Percentiles rank a stretch among this genome's conserved stretches.
phyloP scores from a whole-genome alignment of 2,888 invertebrate genomes.

The Dysmachus trigonus region DNA sequence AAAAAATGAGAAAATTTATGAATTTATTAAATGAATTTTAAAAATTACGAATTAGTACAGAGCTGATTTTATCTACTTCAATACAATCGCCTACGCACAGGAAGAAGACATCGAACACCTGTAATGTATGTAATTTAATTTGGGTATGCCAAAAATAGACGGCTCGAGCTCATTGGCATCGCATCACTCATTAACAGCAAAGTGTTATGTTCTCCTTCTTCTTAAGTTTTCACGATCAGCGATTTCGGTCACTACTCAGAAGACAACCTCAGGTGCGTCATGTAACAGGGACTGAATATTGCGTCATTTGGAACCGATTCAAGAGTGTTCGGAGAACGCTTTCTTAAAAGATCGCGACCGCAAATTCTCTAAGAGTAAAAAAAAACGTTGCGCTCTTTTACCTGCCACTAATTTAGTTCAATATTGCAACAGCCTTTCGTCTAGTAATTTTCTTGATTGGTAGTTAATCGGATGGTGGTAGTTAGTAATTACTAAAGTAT shows the following conservation, averaged over 20 bases:
- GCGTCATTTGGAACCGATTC: background rate
- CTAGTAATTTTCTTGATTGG: background rate
- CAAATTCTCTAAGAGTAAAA: background rate
- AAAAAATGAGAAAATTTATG: background rate
- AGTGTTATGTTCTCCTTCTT: constrained; percentile 3
- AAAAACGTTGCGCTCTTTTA: background rate
- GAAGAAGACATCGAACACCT: background rate
- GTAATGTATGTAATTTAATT: background rate
- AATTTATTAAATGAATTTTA: background rate
- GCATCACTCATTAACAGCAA: background rate
- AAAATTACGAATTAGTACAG: background rate
- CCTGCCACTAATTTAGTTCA: background rate
- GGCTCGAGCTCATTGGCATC: background rate
- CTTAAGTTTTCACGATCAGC: background rate
- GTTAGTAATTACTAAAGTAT: background rate
- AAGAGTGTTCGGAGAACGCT: background rate
- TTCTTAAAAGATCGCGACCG: background rate
- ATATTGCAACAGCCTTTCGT: background rate
- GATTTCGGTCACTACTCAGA: background rate
- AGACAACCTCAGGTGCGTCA: background rate
- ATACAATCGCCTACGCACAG: background rate
- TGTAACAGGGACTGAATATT: background rate
- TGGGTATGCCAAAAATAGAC: background rate
- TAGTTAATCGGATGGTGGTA: background rate
- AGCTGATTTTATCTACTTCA: too few relatives aligned